Evolutionary conservation across 1,140 invertebrate genomes (phyloP), one percentile per base, ranked within the genome.

Genomic region (Stegodyphus mimosarum): DNA sequence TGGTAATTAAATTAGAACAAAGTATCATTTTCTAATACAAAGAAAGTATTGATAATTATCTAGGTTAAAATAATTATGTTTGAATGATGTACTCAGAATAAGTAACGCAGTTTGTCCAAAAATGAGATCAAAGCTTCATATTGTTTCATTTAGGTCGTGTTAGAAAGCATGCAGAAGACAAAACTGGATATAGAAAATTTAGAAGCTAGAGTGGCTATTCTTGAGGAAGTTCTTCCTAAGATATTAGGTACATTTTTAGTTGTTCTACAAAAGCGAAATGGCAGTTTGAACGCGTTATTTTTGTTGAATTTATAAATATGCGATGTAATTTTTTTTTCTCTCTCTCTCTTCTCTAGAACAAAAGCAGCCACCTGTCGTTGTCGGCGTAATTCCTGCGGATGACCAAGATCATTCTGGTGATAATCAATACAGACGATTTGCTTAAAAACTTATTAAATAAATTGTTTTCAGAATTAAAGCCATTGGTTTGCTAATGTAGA

Each of bases 201-300:
- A 9, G 69, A 86, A 79, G 75, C 53, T 17, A 50, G 83, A 64
- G 83, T 86, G 6, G 53, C 75, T 9, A 78, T 86, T 48, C 50
- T 86, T 7, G 83, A 86, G 55, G 83, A 78, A 60, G 50, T 73
- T 15, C 33, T 86, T 6, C 83, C 75, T 5, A 78, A 86, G 73
- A 86, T 86, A 52, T 52, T 86, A 13, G 83, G 83, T 86, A 64
- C 69, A n/a, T n/a, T 69, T 9, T 17, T 67, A 17, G 2, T 67
- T 67, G 33, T 33, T 33, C 33, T 33, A 33, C 3, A 33, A 33
- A 33, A 33, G 33, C 33, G 33, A 33, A 33, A 3, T 33, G 3
- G 33, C 33, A 33, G 33, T 33, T 33, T 33, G 1, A 33, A 1
- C 1, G 33, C 33, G 33, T 33, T 33, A 33, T 33, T 33, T 33